Evolutionary conservation across 1,140 invertebrate species (phyloP), one percentile per base, ranked within the genome.

Genomic region (Coenobita brevimanus): DNA sequence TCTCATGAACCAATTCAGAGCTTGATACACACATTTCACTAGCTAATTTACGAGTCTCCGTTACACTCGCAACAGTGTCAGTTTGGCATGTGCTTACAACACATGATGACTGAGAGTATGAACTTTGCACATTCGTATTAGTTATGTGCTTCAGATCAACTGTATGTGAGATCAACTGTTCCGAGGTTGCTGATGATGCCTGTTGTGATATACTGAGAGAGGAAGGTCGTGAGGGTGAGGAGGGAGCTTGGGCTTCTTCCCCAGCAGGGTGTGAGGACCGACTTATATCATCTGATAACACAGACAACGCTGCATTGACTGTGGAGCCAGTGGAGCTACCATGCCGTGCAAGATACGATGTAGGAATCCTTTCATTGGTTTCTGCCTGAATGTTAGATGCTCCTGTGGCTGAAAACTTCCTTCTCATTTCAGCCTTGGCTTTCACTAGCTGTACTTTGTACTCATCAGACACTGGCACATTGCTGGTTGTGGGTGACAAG

Each of bases 401-500:
- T 41, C 54, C 24, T 33, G 50, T 50, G 13, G 54, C 33, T 3
- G 50, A 84, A n/a, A 38, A 38, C 54, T 75, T 57, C 0, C 54
- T 69, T 38, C 33, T 84, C 2, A 84, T 41, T 57, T 84, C 82
- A 33, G 82, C 82, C 62, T 75, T 84, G 30, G 82, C 82, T 62
- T 54, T 84, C 1, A 60, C 82, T 50, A 69, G 76, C 76, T 84
- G 69, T 38, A 84, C 82, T 84, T 84, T 84, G 50, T 75, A 84
- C 50, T 84, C 82, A 60, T 84, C 82, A 33, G 82, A 84, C 69
- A 84, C 43, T 24, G 82, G 82, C n/a, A 84, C 82, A 84, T 84
- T 75, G 33, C 36, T 71, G n/a, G 82, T 84, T 27, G 82, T 84
- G 30, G 82, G 82, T 24, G 82, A 84, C 36, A 84, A 71, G 50